Evolutionary conservation across 2,888 invertebrate species (phyloP).

Genomic region (Acrobasis suavella): DNA sequence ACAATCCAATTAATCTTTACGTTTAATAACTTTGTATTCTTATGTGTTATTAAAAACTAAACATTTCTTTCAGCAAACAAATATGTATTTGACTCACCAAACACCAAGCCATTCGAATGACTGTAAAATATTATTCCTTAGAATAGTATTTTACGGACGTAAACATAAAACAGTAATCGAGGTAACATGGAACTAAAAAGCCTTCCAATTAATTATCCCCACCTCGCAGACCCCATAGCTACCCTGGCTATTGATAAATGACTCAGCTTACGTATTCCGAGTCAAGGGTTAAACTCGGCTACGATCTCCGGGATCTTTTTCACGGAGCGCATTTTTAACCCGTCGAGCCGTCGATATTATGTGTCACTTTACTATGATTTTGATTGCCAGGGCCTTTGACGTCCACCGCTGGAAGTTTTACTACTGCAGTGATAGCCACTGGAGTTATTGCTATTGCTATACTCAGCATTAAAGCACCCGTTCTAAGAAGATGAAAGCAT

Average conservation of each 20-base stretch:
- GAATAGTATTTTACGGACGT: no score
- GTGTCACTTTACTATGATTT: constrained; percentile 70
- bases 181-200: neutral
- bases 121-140: no score
- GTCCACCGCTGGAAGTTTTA: constrained; percentile 63
- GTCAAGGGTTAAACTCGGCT: constrained; percentile 73
- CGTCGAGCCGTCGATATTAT: constrained; percentile 49
- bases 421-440: constrained; percentile 64
- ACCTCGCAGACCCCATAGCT: constrained; percentile 44
- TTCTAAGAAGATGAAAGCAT: constrained; percentile 13
- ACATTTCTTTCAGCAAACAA: no score
- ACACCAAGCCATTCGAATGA: no score
- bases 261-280: constrained; percentile 67
- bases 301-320: constrained; percentile 71
- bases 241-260: constrained; percentile 72
- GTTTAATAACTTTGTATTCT: no score
- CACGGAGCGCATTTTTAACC: constrained; percentile 55
- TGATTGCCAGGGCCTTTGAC: constrained; percentile 66
- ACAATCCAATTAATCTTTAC: no score
- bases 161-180: no score
- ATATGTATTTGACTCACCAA: no score
- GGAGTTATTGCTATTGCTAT: constrained; percentile 45
- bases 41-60: no score
- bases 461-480: constrained; percentile 1
- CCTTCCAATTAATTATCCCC: constrained; percentile 18